Conservation (phyloP, 1,140 invertebrate genomes). For the Eupristina koningsbergeri region DNA sequence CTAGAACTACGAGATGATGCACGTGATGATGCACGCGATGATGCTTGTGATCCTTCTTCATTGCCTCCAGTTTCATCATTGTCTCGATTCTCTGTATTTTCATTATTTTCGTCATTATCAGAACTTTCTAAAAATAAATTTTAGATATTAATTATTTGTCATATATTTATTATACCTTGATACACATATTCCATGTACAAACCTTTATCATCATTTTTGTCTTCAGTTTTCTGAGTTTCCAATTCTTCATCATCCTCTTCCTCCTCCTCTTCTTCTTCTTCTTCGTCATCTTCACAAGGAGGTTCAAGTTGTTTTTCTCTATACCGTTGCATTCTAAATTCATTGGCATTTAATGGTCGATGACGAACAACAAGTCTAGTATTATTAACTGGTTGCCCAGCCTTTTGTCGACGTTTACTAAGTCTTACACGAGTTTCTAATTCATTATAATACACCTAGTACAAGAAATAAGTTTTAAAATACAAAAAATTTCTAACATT, state of each 20-base stretch:
- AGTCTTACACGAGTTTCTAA: conserved; percentile 95
- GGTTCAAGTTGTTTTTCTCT: conserved; percentile 92
- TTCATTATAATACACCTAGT: conserved; percentile 92
- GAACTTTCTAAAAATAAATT: conserved; percentile 43
- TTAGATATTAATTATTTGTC: neutral
- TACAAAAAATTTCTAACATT: neutral
- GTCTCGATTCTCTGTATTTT: conserved; percentile 57
- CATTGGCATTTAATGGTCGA: conserved; percentile 87
- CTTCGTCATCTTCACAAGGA: conserved; percentile 86
- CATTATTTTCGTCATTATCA: conserved; percentile 53
- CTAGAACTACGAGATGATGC: conserved; percentile 55
- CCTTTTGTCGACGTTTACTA: conserved; percentile 89
- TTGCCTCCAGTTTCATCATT: conserved; percentile 53
- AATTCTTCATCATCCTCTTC: conserved; percentile 67
- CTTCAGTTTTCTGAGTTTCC: conserved; percentile 62
- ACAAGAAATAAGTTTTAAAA: conserved; percentile 11
- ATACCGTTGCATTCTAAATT: conserved; percentile 89
- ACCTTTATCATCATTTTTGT: conserved; percentile 65
- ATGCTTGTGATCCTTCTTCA: conserved; percentile 60
- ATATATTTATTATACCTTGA: no score
- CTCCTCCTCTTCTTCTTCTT: conserved; percentile 73
- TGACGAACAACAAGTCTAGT: conserved; percentile 92
- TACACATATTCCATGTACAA: no score
- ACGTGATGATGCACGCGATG: conserved; percentile 58
- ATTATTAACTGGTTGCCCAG: conserved; percentile 82